Base-by-base conservation (phyloP, 1,140 invertebrate genomes). In the Ceratina japonica region DNA sequence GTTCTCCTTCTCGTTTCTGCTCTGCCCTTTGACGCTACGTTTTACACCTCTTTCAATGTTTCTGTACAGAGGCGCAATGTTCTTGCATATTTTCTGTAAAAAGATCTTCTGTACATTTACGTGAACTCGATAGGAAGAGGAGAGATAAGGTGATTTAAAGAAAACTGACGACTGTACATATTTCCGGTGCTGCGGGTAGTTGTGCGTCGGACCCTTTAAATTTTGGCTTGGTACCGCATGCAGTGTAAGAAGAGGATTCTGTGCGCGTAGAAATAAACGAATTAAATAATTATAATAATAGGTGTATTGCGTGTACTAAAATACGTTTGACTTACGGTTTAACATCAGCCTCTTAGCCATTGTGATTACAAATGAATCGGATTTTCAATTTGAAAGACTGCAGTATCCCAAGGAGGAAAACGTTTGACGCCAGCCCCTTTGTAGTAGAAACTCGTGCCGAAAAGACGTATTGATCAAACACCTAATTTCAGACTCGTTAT, bases 391-490 rank as follows among this genome's bases (percentile, higher is more conserved):
- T 16, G 63, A 27, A 66, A 66, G 1, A 63, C 18, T 64, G 20
- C 8, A 51, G 37, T n/a, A 27, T 31, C 65, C 2, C 37, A 20
- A 27, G 5, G 24, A 44, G 37, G 16, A n/a, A 59, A 15, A 2
- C n/a, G n/a, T 44, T 24, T 37, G 15, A 69, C 44, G 49, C 3
- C 51, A 31, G 20, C 52, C 63, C 16, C 44, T 52, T 24, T 65
- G 10, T 31, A n/a, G n/a, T 31, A 7, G 54, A 24, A 56, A 22
- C 5, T 58, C n/a, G 5, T 7, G 73, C 54, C 10, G 56, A 63
- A 59, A 63, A 20, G 13, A 63, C 4, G 4, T 70, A 84, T 84
- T 80, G 83, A 84, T 77, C 83, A 80, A 84, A 84, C 83, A 73
- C n/a, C 66, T 64, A 49, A 27, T 44, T 76, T 83, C 68, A 75